Evolutionary conservation across 2,888 invertebrate genomes (phyloP), one percentile per base, ranked within the genome.

Genomic region (Plusia festucae): DNA sequence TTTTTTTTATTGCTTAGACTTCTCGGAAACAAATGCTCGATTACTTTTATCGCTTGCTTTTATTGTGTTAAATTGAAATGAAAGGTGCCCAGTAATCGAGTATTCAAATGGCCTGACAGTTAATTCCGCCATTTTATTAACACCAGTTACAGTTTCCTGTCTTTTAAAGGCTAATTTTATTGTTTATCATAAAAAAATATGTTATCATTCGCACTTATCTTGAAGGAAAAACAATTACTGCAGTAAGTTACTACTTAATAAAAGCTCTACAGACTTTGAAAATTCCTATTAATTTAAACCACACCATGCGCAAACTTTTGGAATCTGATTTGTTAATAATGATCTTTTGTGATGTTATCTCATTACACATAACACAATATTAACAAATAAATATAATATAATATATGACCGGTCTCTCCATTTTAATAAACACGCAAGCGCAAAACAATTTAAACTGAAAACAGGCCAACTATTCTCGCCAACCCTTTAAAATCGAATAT

Each of bases 1-100:
- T 85, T 88, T 81, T 83, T 87, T 92, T 93, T 91, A 91, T 88
- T 84, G 81, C 85, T 76, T 84, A 85, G 78, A 85, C 83, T 91
- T 92, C 91, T 88, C 69, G 81, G 91, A 91, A 91, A 88, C 87
- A 88, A 80, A 88, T 83, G 84, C 79, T 73, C 83, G 86, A 85
- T 85, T 83, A 82, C 72, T 68, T 84, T 85, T 86, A 84, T 83
- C 79, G 66, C 79, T 64, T 58, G 65, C 62, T 78, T 69, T 79
- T 75, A 78, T 83, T 73, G 76, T 74, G 81, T 81, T 80, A 80
- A 81, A 85, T 83, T 84, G 75, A 85, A 82, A 82, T 78, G 77
- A 77, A 80, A 73, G 74, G 71, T 70, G 67, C 49, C 15, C 62
- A 44, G 75, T 77, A 75, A 79, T 77, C 66, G 75, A 73, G 70